Percentiles rank a stretch among this genome's conserved stretches.
Conservation (phyloP, 2,888 invertebrate genomes). For the Temnothorax rugatulus region DNA sequence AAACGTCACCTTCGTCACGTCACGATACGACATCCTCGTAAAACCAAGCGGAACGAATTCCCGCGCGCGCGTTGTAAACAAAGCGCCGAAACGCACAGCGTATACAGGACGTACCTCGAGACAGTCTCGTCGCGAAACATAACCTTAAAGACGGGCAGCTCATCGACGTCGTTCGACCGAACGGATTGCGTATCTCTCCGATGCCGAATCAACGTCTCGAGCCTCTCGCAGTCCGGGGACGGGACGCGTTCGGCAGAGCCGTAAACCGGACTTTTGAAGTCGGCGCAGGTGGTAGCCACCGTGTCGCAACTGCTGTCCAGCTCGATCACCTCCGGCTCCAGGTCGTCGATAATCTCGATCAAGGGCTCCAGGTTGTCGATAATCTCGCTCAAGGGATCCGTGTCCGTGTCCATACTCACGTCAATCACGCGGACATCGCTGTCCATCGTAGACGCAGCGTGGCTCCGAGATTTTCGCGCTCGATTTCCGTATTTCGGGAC, state of each 20-base stretch:
- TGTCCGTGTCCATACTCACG: constrained; percentile 10
- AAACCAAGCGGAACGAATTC: background rate
- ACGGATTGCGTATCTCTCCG: background rate
- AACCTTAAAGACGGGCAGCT: constrained; percentile 81
- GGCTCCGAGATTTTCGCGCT: background rate
- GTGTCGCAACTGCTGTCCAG: constrained; percentile 72
- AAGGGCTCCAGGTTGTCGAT: constrained; percentile 31
- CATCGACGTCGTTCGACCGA: background rate
- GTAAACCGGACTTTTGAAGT: constrained; percentile 44
- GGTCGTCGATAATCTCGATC: no score
- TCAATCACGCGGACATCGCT: constrained; percentile 54
- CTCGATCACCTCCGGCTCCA: constrained; percentile 68
- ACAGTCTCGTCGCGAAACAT: constrained; percentile 79
- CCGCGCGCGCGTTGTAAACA: constrained; percentile 1
- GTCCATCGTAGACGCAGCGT: background rate
- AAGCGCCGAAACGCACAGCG: background rate
- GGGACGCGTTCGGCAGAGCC: constrained; percentile 37
- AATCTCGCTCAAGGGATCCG: constrained; percentile 43
- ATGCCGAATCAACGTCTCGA: background rate
- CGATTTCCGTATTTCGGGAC: background rate
- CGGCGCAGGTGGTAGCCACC: constrained; percentile 44
- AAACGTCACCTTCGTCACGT: background rate
- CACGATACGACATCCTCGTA: no score
- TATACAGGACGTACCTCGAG: constrained; percentile 76
- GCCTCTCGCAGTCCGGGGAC: constrained; percentile 5